Base-by-base conservation (phyloP, 2,797 vertebrate genomes). In the Semaprochilodus insignis region DNA sequence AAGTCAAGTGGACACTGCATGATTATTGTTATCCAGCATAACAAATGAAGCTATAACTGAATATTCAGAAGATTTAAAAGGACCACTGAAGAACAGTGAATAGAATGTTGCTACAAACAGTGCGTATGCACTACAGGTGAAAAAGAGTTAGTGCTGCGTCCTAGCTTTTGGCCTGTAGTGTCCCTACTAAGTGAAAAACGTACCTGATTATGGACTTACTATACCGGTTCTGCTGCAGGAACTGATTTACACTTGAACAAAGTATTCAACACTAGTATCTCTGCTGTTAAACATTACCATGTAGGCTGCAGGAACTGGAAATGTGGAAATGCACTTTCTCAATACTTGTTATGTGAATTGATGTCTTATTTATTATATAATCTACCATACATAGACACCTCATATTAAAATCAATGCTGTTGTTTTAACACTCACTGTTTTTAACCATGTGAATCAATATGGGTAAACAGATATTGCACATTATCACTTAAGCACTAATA, bases 341-440 rank as follows among this genome's bases (percentile, higher is more conserved):
- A 10, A 48, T 11, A 48, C 44, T 48, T 48, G 31, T 40, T 40
- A 6, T 52, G 44, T 52, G 6, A 16, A 54, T 72, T 5, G 19
- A 72, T 72, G 6, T 52, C 19, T 72, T 70, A 70, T 70, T 71
- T 27, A 72, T 54, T 72, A 52, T 6, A 15, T 15, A 15, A 71
- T 71, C n/a, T 27, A 40, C 6, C 44, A 34, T 69, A 69, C 17
- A 13, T 13, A 48, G 8, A 2, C 57, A 59, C 57, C 21, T 62
- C 6, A 27, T 13, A 25, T 27, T 27, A 27, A 14, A 14, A 21
- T 10, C 6, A 10, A 59, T 44, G 40, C 5, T 44, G 40, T 21
- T n/a, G 6, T n/a, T 15, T 31, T 63, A 11, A 63, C 62, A 63
- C 27, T 63, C 31, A 63, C 8, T 63, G 1, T 25, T 2, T 63